A percentile compares a stretch with the other conserved stretches of the same genome.
These are phyloP conservation scores for Drosophila tropicalis DNA, from an alignment of 1,140 invertebrate genomes.

Conservation along the genomic window DNA sequence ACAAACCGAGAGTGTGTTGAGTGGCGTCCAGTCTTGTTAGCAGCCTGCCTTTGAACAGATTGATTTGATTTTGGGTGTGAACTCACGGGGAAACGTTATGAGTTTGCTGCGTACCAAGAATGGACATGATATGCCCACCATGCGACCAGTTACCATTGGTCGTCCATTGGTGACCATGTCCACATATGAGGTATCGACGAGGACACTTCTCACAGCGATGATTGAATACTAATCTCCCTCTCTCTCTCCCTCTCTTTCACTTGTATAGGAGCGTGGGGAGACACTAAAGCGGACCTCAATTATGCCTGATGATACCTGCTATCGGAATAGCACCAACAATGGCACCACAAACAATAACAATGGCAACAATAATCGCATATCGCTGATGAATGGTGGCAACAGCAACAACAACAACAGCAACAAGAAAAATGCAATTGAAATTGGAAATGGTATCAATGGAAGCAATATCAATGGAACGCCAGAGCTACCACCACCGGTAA, in stretches of 20 bases:
- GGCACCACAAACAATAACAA: conserved; percentile 25
- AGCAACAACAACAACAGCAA: not conserved
- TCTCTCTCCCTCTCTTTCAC: too few relatives aligned
- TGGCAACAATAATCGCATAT: conserved; percentile 51
- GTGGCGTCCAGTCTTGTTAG: conserved; percentile 42
- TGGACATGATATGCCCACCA: conserved; percentile 57
- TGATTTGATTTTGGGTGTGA: conserved; percentile 12
- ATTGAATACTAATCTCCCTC: too few relatives aligned
- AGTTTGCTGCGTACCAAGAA: conserved; percentile 66
- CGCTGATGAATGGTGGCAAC: conserved; percentile 44
- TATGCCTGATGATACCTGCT: conserved; percentile 74
- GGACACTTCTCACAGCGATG: too few relatives aligned
- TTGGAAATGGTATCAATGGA: conserved; percentile 41
- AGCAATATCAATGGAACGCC: conserved; percentile 31
- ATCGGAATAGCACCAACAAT: conserved; percentile 63
- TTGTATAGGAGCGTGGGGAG: conserved; percentile 61
- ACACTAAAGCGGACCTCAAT: conserved; percentile 76
- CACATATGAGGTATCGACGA: conserved; percentile 59
- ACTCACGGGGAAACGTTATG: conserved; percentile 26
- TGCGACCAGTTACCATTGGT: conserved; percentile 67
- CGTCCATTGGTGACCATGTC: conserved; percentile 65
- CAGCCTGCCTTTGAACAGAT: conserved; percentile 21
- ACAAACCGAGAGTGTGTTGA: not conserved
- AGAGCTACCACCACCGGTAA: conserved; percentile 85
- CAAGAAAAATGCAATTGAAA: not conserved